Conservation (phyloP, 2,113 vertebrate genomes). For the Mormyrus iriodes region DNA sequence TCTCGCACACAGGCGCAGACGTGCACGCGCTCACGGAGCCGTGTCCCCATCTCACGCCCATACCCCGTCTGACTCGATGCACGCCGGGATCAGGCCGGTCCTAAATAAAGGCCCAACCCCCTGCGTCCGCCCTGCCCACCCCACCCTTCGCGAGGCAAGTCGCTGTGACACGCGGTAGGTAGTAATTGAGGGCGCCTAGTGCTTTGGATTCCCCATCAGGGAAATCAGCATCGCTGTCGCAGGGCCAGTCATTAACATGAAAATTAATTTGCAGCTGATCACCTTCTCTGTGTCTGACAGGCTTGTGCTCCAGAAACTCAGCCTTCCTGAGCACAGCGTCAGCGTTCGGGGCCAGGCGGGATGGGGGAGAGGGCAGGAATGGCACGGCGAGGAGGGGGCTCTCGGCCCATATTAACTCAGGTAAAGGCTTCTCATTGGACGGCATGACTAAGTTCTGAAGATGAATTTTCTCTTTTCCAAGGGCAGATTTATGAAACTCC, state of each 20-base stretch:
- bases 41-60: background rate
- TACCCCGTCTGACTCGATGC: background rate
- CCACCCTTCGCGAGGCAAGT: background rate
- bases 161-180: slow-evolving; percentile 47
- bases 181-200: slow-evolving; percentile 69
- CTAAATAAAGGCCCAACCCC: slow-evolving; percentile 5
- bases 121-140: background rate
- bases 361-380: background rate
- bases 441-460: background rate
- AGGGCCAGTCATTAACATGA: slow-evolving; percentile 65
- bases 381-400: background rate
- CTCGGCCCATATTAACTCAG: background rate
- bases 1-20: slow-evolving; percentile 27
- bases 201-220: slow-evolving; percentile 59
- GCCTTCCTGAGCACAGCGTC: background rate
- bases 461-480: slow-evolving; percentile 2
- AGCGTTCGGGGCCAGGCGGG: background rate
- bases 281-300: slow-evolving; percentile 51
- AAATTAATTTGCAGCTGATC: slow-evolving; percentile 70
- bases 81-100: background rate
- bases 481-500: slow-evolving; percentile 4
- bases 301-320: slow-evolving; percentile 27
- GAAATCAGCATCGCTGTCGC: slow-evolving; percentile 67
- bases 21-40: slow-evolving; percentile 16
- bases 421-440: background rate